Percentiles rank a stretch among this genome's conserved stretches.
Evolutionary conservation across 2,113 vertebrate species (phyloP).

Genomic region (Gavialis gangeticus): DNA sequence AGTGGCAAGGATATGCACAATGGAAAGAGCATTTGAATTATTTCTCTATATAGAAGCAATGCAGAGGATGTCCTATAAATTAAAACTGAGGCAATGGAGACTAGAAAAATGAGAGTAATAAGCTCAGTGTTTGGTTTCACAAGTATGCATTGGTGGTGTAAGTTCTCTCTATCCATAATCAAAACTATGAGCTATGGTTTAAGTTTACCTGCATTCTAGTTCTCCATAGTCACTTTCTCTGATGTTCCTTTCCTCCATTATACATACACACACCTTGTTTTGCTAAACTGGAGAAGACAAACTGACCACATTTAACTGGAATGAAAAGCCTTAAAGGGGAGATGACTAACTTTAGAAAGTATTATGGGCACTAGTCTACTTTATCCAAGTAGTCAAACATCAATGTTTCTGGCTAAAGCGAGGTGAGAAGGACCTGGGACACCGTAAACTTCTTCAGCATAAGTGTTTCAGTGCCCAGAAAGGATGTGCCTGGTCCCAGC

Average conservation of each 20-base stretch:
- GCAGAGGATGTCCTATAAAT: background rate
- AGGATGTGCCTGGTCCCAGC: too few species aligned
- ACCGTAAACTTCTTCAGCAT: too few species aligned
- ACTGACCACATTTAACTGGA: background rate
- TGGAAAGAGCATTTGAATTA: background rate
- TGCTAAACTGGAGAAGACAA: background rate
- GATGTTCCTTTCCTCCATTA: background rate
- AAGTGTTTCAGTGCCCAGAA: too few species aligned
- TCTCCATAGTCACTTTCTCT: background rate
- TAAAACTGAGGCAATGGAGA: background rate
- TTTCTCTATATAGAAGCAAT: background rate
- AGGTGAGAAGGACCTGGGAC: background rate
- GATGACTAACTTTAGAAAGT: background rate
- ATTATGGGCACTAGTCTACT: background rate
- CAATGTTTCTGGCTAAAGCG: background rate
- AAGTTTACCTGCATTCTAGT: background rate
- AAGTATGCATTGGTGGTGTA: background rate
- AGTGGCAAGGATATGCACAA: background rate
- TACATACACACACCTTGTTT: background rate
- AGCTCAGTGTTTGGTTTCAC: background rate
- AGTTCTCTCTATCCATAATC: background rate
- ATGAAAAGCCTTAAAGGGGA: background rate
- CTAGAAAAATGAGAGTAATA: background rate
- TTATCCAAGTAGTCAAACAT: background rate
- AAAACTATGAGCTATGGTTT: background rate